Conservation (phyloP, 2,888 invertebrate genomes). For the Tenthredo distinguenda region DNA sequence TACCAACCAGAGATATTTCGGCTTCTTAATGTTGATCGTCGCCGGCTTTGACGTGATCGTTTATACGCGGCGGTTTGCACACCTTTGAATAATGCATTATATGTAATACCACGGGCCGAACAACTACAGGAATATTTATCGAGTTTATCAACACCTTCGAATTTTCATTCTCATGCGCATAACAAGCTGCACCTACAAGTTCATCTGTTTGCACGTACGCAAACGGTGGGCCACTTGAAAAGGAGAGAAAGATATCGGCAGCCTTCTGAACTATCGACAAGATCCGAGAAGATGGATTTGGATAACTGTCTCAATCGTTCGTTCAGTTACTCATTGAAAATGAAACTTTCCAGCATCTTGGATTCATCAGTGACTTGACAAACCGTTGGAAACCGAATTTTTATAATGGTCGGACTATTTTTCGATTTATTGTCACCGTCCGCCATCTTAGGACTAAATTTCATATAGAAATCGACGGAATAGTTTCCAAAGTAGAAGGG, state of each 20-base stretch:
- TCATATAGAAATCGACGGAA: background rate
- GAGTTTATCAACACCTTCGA: background rate
- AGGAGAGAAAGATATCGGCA: background rate
- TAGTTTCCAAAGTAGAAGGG: background rate
- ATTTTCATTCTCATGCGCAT: background rate
- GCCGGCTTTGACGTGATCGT: background rate
- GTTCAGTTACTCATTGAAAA: too few relatives aligned
- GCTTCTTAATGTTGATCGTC: background rate
- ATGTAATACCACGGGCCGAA: background rate
- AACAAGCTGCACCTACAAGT: background rate
- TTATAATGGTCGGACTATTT: background rate
- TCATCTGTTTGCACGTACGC: background rate
- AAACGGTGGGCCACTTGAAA: background rate
- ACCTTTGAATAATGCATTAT: slow-evolving; percentile 36
- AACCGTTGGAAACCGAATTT: background rate
- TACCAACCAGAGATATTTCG: slow-evolving; percentile 27
- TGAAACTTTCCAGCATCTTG: background rate
- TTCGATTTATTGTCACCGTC: background rate
- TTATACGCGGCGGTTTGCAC: background rate
- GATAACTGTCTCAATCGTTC: too few relatives aligned
- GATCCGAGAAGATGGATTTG: background rate
- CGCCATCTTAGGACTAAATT: background rate
- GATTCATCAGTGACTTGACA: background rate
- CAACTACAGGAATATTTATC: slow-evolving; percentile 34
- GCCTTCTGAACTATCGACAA: background rate